phyloP scores from a whole-genome alignment of 1,140 invertebrate genomes.

The Ostrea denselamellosa region DNA sequence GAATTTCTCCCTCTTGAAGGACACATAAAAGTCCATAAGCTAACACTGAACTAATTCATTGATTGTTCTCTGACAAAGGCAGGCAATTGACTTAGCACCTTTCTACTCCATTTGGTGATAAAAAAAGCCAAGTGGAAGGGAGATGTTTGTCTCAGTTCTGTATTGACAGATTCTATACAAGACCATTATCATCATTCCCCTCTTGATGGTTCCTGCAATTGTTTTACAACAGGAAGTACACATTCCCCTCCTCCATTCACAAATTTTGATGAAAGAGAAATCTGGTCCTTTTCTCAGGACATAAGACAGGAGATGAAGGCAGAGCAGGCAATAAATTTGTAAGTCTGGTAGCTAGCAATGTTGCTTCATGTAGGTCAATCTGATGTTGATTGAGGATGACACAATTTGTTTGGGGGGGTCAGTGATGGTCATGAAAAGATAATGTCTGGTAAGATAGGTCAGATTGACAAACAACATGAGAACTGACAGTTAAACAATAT shows the following conservation, averaged over 20 bases:
- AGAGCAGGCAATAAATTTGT: background rate
- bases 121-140: background rate
- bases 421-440: background rate
- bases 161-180: background rate
- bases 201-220: slow-evolving; percentile 29
- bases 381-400: slow-evolving; percentile 3
- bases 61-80: background rate
- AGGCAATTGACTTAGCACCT: background rate
- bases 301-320: background rate
- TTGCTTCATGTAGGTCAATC: slow-evolving; percentile 24
- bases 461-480: slow-evolving; percentile 8
- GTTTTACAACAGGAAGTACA: slow-evolving; percentile 24
- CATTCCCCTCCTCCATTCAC: slow-evolving; percentile 24
- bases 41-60: slow-evolving; percentile 24
- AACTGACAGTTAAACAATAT: slow-evolving; percentile 12
- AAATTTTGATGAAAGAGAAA: slow-evolving; percentile 25
- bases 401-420: slow-evolving; percentile 18
- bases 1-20: slow-evolving; percentile 28
- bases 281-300: slow-evolving; percentile 11
- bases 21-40: slow-evolving; percentile 37
- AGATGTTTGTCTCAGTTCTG: background rate
- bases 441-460: slow-evolving; percentile 13
- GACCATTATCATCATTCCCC: slow-evolving; percentile 8
- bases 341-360: slow-evolving; percentile 9
- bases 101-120: slow-evolving; percentile 32